Conservation (phyloP, 2,888 invertebrate species). For the Philereme transversata region DNA sequence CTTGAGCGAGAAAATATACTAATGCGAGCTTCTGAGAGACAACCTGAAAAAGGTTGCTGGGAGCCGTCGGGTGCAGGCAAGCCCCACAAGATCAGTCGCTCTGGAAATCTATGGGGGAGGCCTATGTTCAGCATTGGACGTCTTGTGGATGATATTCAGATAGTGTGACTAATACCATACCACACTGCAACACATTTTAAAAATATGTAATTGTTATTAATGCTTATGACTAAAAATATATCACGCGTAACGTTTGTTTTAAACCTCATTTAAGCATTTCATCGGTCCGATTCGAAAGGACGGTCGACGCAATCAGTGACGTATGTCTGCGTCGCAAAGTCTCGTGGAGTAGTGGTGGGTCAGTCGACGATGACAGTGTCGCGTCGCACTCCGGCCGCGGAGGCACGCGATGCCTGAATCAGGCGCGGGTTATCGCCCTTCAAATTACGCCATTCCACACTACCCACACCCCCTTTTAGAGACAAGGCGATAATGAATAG, state of each 20-base stretch:
- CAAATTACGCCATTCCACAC: conserved; percentile 27
- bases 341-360: conserved; percentile 14
- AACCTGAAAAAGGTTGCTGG: too few relatives aligned
- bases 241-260: conserved; percentile 17
- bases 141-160: neutral
- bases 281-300: conserved; percentile 7
- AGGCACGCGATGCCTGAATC: conserved; percentile 50
- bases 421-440: conserved; percentile 43
- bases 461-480: conserved; percentile 33
- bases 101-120: too few relatives aligned
- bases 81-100: too few relatives aligned
- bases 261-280: conserved; percentile 13
- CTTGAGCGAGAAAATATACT: neutral
- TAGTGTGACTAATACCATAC: neutral
- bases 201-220: conserved; percentile 5
- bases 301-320: conserved; percentile 22
- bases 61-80: too few relatives aligned
- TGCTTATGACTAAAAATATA: conserved; percentile 17
- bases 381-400: conserved; percentile 1
- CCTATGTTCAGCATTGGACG: too few relatives aligned
- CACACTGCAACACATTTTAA: neutral
- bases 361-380: conserved; percentile 2
- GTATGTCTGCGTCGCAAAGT: conserved; percentile 6
- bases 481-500: conserved; percentile 30
- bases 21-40: neutral